A percentile compares a stretch with the other conserved stretches of the same genome.
phyloP scores from a whole-genome alignment of 1,140 invertebrate species.

The Aphis gossypii region DNA sequence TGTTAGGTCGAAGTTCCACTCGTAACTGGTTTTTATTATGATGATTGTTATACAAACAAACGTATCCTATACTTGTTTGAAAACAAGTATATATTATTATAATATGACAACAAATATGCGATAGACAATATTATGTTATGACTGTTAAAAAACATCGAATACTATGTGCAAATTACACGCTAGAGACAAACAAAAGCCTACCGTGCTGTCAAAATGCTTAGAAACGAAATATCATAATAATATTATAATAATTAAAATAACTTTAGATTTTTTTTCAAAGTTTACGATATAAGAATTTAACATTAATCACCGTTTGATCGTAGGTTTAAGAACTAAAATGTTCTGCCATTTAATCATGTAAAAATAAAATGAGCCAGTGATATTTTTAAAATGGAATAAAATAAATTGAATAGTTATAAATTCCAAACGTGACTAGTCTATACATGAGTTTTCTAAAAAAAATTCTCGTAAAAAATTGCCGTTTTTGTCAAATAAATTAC shows the following conservation, averaged over 20 bases:
- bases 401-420: background rate
- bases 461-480: background rate
- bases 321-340: background rate
- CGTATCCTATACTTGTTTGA: background rate
- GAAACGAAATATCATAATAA: background rate
- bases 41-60: background rate
- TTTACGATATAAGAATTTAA: background rate
- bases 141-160: background rate
- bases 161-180: background rate
- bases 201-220: background rate
- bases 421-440: background rate
- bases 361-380: background rate
- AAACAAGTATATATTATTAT: background rate
- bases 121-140: background rate
- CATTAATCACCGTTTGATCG: background rate
- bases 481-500: background rate
- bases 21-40: background rate
- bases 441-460: background rate
- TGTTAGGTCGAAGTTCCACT: no score
- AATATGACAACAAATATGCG: background rate
- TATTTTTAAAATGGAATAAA: background rate
- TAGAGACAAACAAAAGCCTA: background rate
- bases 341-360: background rate
- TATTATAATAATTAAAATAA: background rate
- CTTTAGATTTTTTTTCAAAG: background rate